These are phyloP conservation scores for Lepisosteus osseus DNA, from an alignment of 2,113 vertebrate genomes.

Conservation along the genomic window DNA sequence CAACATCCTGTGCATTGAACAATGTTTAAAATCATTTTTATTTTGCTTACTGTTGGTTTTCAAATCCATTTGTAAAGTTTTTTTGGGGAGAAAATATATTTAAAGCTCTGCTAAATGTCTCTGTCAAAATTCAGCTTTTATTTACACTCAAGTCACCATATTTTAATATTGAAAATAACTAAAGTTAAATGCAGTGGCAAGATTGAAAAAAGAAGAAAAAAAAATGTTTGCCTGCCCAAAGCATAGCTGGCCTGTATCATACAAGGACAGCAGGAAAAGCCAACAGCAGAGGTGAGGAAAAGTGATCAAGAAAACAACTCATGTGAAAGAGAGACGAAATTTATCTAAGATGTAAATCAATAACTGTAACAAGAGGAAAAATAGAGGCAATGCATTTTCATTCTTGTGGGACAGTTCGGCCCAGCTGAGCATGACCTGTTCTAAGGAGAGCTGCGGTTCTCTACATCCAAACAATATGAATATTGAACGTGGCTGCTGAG, in stretches of 20 bases:
- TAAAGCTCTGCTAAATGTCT: no score
- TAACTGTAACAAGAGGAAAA: constrained; percentile 49
- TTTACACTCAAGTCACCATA: no score
- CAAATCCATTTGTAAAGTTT: no score
- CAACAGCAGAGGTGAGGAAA: constrained; percentile 33
- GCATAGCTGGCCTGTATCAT: constrained; percentile 5
- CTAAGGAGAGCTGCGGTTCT: constrained; percentile 42
- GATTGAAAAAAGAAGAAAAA: no score
- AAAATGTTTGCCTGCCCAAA: background rate
- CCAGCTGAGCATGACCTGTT: constrained; percentile 58
- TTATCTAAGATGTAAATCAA: constrained; percentile 60
- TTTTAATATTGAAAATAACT: no score
- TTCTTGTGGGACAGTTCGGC: constrained; percentile 47
- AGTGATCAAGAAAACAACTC: constrained; percentile 27
- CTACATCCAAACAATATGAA: constrained; percentile 54
- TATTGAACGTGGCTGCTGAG: constrained; percentile 65
- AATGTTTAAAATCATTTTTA: no score
- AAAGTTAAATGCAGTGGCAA: no score
- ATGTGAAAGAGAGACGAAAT: constrained; percentile 36
- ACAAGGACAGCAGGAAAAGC: background rate
- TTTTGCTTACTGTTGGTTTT: no score
- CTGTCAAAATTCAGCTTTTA: no score
- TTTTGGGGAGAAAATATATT: no score
- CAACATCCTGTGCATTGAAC: no score
- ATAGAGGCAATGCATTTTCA: constrained; percentile 59